Percentiles rank a stretch among this genome's conserved stretches.
These are phyloP conservation scores for Charaxes varanes DNA, from an alignment of 1,140 invertebrate species.

Conservation along the genomic window DNA sequence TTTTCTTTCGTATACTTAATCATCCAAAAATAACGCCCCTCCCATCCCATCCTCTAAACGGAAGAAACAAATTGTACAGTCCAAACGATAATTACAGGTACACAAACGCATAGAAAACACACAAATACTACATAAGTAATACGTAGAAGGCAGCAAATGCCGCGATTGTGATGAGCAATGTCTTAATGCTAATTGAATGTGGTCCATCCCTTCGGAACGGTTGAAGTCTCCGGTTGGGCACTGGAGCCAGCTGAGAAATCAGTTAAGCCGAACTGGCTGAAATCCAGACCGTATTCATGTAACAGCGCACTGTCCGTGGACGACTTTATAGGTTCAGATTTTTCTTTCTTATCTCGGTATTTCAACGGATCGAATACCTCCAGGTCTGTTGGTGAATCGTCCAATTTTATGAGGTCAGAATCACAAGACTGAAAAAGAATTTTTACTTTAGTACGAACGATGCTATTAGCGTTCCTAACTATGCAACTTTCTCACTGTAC, in stretches of 20 bases:
- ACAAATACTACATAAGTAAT: no score
- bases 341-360: conserved; percentile 47
- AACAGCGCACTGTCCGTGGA: conserved; percentile 71
- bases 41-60: no score
- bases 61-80: no score
- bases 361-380: conserved; percentile 66
- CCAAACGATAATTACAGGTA: no score
- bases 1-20: no score
- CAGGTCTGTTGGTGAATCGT: conserved; percentile 52
- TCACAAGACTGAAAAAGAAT: conserved; percentile 58
- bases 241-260: conserved; percentile 42
- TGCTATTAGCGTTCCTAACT: conserved; percentile 11
- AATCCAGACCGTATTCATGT: conserved; percentile 75
- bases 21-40: no score
- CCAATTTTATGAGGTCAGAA: conserved; percentile 65
- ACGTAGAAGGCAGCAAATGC: no score
- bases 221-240: conserved; percentile 26
- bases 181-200: conserved; percentile 50
- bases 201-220: conserved; percentile 59
- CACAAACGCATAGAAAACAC: conserved; percentile 3
- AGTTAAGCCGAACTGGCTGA: conserved; percentile 62
- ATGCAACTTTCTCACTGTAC: conserved; percentile 21
- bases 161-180: no score
- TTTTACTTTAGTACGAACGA: conserved; percentile 4
- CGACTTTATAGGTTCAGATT: conserved; percentile 40